Conservation (phyloP, 2,113 vertebrate genomes). For the Prietella phreatophila region DNA sequence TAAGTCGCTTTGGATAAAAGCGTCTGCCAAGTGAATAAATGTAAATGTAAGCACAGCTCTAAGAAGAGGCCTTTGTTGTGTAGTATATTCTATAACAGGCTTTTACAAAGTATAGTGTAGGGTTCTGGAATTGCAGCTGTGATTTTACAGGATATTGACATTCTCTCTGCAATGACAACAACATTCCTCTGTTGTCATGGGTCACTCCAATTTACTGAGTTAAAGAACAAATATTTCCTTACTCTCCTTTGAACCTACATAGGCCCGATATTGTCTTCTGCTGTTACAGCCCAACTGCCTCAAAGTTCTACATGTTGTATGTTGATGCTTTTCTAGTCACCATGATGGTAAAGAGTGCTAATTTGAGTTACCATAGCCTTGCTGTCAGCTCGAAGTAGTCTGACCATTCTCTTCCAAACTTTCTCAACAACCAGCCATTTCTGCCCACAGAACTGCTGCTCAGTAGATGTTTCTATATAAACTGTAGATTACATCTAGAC, state of each 20-base stretch:
- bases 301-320: background rate
- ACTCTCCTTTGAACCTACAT: background rate
- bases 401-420: background rate
- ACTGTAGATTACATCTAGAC: background rate
- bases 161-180: background rate
- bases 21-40: no score
- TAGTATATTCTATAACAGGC: background rate
- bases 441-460: background rate
- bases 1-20: no score
- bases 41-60: slow-evolving; percentile 7
- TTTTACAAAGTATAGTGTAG: background rate
- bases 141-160: slow-evolving; percentile 13
- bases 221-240: slow-evolving; percentile 24
- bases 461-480: background rate
- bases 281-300: background rate
- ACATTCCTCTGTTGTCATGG: slow-evolving; percentile 15
- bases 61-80: background rate
- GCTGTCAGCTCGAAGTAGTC: background rate
- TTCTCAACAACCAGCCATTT: background rate
- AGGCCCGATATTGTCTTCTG: background rate
- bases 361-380: background rate
- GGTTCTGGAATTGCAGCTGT: background rate
- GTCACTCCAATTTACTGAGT: slow-evolving; percentile 11
- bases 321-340: background rate
- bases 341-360: background rate